Percentiles rank a stretch among this genome's conserved stretches.
phyloP scores from a whole-genome alignment of 2,797 vertebrate species.

The Bovichtus diacanthus region DNA sequence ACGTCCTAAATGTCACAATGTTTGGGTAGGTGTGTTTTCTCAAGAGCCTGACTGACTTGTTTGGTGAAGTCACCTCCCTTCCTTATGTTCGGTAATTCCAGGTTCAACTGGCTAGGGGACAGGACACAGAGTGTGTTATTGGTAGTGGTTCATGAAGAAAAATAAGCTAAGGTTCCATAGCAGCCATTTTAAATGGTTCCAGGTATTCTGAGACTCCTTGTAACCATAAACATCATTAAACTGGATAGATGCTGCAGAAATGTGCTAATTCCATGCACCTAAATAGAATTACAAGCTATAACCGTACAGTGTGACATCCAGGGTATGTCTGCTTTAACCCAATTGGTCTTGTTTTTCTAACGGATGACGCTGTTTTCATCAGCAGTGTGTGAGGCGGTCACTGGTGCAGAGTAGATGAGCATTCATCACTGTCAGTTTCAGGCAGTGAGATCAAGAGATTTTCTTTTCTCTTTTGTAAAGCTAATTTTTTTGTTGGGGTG shows the following conservation, averaged over 20 bases:
- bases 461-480: no score
- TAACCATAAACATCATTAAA: not conserved
- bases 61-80: conserved; percentile 17
- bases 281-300: not conserved
- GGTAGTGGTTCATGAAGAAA: not conserved
- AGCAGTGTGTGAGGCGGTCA: not conserved
- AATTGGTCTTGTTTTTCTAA: conserved; percentile 24
- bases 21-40: conserved; percentile 44
- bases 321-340: conserved; percentile 20
- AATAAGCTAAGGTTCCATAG: not conserved
- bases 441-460: no score
- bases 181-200: not conserved
- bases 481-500: no score
- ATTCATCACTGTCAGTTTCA: conserved; percentile 11
- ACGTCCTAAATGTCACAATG: conserved; percentile 6
- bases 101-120: not conserved
- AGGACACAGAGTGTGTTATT: not conserved
- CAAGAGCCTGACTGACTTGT: conserved; percentile 39
- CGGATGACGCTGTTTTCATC: conserved; percentile 19
- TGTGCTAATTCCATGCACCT: not conserved
- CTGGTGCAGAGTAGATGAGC: conserved; percentile 3
- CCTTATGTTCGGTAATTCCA: not conserved
- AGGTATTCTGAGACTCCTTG: not conserved
- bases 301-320: not conserved
- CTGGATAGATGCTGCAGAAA: not conserved